Conservation (phyloP, 37 sponge, comb jelly and placozoan genomes). For the Spongia lamella region DNA sequence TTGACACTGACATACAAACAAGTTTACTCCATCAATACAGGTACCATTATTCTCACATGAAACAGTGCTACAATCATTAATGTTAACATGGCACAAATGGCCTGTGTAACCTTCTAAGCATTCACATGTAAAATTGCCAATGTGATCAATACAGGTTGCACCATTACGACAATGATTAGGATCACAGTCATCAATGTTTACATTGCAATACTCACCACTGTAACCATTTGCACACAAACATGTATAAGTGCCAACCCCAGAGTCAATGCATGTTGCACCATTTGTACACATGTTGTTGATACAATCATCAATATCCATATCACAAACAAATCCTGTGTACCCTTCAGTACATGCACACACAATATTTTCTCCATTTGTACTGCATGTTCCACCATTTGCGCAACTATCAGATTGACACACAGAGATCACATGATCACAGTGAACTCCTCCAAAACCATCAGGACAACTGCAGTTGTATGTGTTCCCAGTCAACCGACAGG, state of each 20-base stretch:
- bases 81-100: conserved; percentile 56
- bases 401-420: conserved; percentile 40
- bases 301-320: conserved; percentile 40
- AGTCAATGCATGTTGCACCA: no score
- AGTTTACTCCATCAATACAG: conserved; percentile 20
- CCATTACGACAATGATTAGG: conserved; percentile 36
- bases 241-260: no score
- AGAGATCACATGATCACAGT: no score
- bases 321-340: background rate
- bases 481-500: no score
- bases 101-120: conserved; percentile 64
- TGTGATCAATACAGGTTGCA: conserved; percentile 54
- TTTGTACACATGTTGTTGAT: no score
- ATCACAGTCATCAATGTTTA: conserved; percentile 14
- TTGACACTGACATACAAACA: conserved; percentile 18
- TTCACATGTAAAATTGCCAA: conserved; percentile 30
- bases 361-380: background rate
- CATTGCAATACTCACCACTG: no score
- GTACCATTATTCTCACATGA: conserved; percentile 64
- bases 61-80: conserved; percentile 54
- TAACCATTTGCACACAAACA: no score
- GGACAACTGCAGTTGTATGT: no score
- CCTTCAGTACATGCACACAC: conserved; percentile 2
- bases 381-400: conserved; percentile 61
- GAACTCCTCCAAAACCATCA: no score